phyloP scores from a whole-genome alignment of 1,140 invertebrate genomes.

The Zaprionus africanus region DNA sequence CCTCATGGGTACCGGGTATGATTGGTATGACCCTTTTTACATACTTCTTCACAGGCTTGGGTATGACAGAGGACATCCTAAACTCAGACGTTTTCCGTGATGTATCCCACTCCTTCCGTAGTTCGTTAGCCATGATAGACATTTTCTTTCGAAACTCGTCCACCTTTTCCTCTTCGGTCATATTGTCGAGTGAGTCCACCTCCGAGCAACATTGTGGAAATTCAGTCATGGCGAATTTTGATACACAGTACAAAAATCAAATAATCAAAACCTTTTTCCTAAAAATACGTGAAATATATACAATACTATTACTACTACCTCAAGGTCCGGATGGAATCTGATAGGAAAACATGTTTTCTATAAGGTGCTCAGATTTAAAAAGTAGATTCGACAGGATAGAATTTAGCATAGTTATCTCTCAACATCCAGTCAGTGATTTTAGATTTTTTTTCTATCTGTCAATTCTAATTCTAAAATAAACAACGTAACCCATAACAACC shows the following conservation, averaged over 20 bases:
- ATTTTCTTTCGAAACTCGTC: background rate
- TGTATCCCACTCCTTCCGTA: too few relatives aligned
- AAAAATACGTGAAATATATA: background rate
- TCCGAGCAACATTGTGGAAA: background rate
- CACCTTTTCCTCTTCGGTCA: background rate
- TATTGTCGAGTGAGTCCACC: background rate
- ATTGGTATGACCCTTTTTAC: too few relatives aligned
- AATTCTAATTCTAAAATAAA: too few relatives aligned
- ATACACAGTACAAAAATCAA: background rate
- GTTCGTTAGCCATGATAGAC: too few relatives aligned
- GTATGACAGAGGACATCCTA: too few relatives aligned
- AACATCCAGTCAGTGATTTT: too few relatives aligned
- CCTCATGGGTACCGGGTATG: background rate
- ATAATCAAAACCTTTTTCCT: background rate
- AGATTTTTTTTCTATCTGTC: too few relatives aligned
- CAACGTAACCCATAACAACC: too few relatives aligned
- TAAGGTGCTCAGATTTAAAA: background rate
- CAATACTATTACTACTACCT: background rate
- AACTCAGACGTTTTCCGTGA: too few relatives aligned
- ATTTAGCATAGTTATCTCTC: background rate
- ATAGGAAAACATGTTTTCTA: background rate
- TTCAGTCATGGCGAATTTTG: conserved; percentile 1
- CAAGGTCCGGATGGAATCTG: background rate
- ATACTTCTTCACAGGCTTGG: too few relatives aligned
- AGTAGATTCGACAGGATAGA: background rate